These are phyloP conservation scores for Sphaerophoria rueppellii DNA, from an alignment of 2,888 invertebrate genomes.

Conservation along the genomic window DNA sequence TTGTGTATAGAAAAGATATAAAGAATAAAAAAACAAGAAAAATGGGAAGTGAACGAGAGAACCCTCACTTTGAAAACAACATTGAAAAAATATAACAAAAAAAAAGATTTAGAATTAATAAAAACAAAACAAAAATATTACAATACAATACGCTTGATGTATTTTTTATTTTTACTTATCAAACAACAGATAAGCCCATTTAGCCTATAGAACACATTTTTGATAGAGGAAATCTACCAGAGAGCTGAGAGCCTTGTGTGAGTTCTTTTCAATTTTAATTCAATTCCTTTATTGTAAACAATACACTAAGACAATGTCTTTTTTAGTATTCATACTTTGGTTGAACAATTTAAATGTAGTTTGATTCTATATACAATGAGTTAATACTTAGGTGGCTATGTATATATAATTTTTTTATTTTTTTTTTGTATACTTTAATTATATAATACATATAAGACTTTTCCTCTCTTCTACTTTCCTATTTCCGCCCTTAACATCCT, in stretches of 20 bases:
- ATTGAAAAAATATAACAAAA: constrained; percentile 21
- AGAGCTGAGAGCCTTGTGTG: constrained; percentile 51
- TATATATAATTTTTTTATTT: too few species aligned
- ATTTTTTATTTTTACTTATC: constrained; percentile 55
- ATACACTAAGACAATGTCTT: too few species aligned
- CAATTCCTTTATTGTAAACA: constrained; percentile 17
- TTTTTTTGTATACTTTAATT: too few species aligned
- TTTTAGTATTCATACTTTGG: too few species aligned
- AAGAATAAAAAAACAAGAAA: constrained; percentile 39
- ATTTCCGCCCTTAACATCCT: too few species aligned
- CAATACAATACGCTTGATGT: constrained; percentile 46
- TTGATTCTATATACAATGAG: too few species aligned
- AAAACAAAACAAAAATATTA: constrained; percentile 63
- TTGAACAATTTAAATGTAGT: too few species aligned
- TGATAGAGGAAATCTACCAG: constrained; percentile 31
- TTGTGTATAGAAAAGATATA: constrained; percentile 64
- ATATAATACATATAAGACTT: too few species aligned
- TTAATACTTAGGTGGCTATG: too few species aligned
- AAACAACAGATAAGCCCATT: constrained; percentile 5
- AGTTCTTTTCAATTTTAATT: constrained; percentile 10
- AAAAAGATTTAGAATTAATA: constrained; percentile 65
- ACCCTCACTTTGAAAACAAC: constrained; percentile 62
- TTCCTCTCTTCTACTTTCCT: too few species aligned
- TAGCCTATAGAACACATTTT: constrained; percentile 18
- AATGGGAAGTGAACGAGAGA: constrained; percentile 62